These are phyloP conservation scores for Germaria angustata DNA, from an alignment of 2,888 invertebrate genomes.

Conservation along the genomic window DNA sequence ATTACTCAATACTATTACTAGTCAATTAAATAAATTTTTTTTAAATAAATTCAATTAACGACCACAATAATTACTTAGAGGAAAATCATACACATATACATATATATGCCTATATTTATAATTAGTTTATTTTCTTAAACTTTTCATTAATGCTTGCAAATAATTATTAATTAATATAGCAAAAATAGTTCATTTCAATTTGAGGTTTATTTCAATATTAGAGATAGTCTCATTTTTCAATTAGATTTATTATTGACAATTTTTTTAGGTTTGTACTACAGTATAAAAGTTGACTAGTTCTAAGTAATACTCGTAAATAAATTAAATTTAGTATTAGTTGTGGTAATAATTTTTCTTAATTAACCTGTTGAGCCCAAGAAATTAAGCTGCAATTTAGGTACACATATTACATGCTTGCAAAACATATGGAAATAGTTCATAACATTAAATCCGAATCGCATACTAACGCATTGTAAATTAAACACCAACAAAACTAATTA, in stretches of 20 bases:
- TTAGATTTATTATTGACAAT: not conserved
- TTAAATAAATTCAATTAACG: conserved; percentile 10
- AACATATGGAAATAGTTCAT: conserved; percentile 1
- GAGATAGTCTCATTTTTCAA: not conserved
- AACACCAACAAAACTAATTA: conserved; percentile 9
- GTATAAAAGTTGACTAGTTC: conserved; percentile 13
- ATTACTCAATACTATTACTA: not conserved
- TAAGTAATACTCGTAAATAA: conserved; percentile 32
- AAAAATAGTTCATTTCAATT: not conserved
- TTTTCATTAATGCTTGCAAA: conserved; percentile 37
- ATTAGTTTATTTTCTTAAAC: not conserved
- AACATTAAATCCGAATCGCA: not conserved
- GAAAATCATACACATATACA: not conserved
- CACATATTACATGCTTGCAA: not conserved
- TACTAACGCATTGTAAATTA: conserved; percentile 36
- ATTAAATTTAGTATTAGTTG: conserved; percentile 37
- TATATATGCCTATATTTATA: not conserved
- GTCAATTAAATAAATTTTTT: conserved; percentile 20
- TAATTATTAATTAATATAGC: not conserved
- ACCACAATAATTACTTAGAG: not conserved
- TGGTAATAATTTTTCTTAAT: conserved; percentile 6
- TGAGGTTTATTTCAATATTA: conserved; percentile 19
- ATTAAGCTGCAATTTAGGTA: conserved; percentile 4
- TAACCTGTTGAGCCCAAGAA: not conserved
- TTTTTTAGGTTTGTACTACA: conserved; percentile 15